Conservation (phyloP, 2,888 invertebrate species). For the Drosophila ustulata region DNA sequence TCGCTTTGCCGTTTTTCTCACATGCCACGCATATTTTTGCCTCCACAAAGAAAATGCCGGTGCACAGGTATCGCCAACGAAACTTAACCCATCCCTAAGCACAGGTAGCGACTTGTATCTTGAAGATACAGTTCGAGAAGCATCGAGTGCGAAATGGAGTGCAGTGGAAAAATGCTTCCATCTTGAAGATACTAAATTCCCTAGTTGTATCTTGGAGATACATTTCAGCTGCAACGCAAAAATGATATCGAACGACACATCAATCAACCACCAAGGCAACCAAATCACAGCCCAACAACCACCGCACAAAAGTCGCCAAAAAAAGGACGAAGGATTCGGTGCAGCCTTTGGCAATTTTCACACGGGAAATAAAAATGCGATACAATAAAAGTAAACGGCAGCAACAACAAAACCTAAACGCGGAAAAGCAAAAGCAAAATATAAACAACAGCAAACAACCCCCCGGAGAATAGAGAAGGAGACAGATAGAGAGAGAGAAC, state of each 20-base stretch:
- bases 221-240: not conserved
- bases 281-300: conserved; percentile 74
- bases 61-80: conserved; percentile 54
- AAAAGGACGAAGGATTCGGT: conserved; percentile 55
- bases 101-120: conserved; percentile 45
- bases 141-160: no score
- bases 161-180: no score
- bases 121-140: not conserved
- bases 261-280: conserved; percentile 78
- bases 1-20: conserved; percentile 67
- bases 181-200: not conserved
- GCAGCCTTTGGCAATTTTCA: conserved; percentile 71
- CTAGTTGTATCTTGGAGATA: not conserved
- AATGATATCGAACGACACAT: conserved; percentile 56
- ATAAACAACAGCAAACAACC: conserved; percentile 54
- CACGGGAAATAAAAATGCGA: conserved; percentile 79
- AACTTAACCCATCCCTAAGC: conserved; percentile 66
- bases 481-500: conserved; percentile 25
- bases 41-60: conserved; percentile 51
- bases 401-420: conserved; percentile 78
- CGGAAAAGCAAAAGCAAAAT: conserved; percentile 57
- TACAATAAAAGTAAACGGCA: conserved; percentile 68
- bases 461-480: conserved; percentile 39
- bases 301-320: conserved; percentile 26
- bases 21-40: conserved; percentile 74